phyloP scores from a whole-genome alignment of 2,797 vertebrate genomes.

The Lutjanus argentimaculatus region DNA sequence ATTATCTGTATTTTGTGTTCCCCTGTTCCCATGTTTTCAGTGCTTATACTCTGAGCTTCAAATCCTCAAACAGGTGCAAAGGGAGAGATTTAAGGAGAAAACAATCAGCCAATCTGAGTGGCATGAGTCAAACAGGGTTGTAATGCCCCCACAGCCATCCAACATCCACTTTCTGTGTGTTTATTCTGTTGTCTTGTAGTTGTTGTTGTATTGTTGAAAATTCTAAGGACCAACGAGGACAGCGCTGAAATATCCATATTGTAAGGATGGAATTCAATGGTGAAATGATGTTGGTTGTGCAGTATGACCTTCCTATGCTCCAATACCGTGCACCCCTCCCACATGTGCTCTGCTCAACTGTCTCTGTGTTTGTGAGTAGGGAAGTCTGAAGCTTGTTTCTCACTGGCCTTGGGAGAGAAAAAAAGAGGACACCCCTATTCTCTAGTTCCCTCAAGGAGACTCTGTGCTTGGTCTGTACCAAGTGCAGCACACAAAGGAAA shows the following conservation, averaged over 20 bases:
- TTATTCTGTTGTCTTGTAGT: constrained; percentile 83
- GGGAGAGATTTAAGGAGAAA: constrained; percentile 59
- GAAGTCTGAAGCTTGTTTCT: constrained; percentile 67
- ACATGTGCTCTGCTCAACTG: constrained; percentile 67
- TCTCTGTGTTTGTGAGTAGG: constrained; percentile 72
- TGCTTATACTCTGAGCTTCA: constrained; percentile 59
- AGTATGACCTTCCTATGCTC: constrained; percentile 74
- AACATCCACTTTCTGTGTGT: constrained; percentile 72
- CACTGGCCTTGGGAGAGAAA: constrained; percentile 70
- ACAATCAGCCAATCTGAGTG: constrained; percentile 73
- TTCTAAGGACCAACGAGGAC: constrained; percentile 68
- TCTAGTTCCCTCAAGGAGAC: constrained; percentile 68
- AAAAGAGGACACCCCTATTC: constrained; percentile 72
- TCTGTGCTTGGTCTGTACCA: constrained; percentile 57
- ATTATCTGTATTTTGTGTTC: constrained; percentile 70
- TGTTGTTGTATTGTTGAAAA: constrained; percentile 81
- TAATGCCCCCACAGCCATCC: constrained; percentile 56
- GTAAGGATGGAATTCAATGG: constrained; percentile 58
- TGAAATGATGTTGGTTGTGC: constrained; percentile 70
- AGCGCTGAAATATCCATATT: constrained; percentile 51
- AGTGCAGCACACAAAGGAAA: constrained; percentile 61
- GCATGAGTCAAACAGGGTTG: constrained; percentile 65
- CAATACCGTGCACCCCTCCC: constrained; percentile 58
- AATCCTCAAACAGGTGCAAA: constrained; percentile 65
- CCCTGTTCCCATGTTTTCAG: constrained; percentile 63